Base-by-base conservation (phyloP, 2,888 invertebrate genomes). In the Drosophila infuscata region DNA sequence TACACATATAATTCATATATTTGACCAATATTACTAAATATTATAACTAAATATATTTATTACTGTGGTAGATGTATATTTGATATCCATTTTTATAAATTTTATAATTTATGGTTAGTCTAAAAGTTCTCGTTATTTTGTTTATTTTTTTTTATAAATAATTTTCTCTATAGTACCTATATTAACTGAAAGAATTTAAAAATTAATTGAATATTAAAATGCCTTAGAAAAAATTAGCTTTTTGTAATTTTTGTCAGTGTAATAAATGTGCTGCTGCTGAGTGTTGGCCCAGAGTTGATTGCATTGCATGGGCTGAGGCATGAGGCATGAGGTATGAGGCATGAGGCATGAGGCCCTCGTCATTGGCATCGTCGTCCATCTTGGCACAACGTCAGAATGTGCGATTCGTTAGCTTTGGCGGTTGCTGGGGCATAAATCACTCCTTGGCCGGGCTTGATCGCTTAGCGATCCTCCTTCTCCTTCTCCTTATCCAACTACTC, bases 371-470 rank as follows among this genome's bases (percentile, higher is more conserved):
- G 88, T 85, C 88, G 90, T 89, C 88, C 90, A 89, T 87, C 88
- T 89, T 86, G 88, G 83, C 88, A 80, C 81, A 86, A 78, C 76
- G 83, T 88, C 88, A 89, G 88, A 75, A 75, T 74, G 71, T 74
- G 87, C 76, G 82, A 90, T 89, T 88, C 89, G 89, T 87, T 89
- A 81, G 87, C 81, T 86, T 76, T 87, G 81, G 88, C 81, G 81
- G 90, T 72, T 71, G 83, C 54, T 51, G 66, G 74, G 63, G 89
- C 84, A 88, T 90, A 88, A 88, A 88, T 88, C 88, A 88, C 90
- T 90, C 86, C 70, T 46, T 32, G 61, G 69, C 57, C 72, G 49
- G 62, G 46, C 62, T 65, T 71, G 74, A 79, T 72, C 75, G 79
- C 67, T 69, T 53, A 32, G 56, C 66, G 79, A 76, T 71, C 78